Evolutionary conservation across 2,888 invertebrate genomes (phyloP), one percentile per base, ranked within the genome.

Genomic region (Chirona hameri): DNA sequence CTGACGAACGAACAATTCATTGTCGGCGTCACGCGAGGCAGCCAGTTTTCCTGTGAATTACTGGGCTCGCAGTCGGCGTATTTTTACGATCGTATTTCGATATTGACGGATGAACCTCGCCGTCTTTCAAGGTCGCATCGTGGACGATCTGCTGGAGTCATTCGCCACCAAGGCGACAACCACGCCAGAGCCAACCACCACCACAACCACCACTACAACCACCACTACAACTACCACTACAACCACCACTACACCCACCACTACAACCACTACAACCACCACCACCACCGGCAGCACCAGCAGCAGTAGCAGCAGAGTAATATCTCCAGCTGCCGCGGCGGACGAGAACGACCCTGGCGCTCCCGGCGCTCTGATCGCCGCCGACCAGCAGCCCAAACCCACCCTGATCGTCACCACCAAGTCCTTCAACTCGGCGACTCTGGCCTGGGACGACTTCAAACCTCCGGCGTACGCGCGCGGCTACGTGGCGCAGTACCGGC

Each of bases 391-490:
- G 39, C 76, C 76, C 57, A 81, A 82, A 81, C 86, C 87, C 15
- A 86, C 86, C 82, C 85, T 87, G 39, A 85, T 87, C 81, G 86
- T 87, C 21, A 87, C 87, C 12, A 84, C 84, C 72, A 85, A 85
- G 55, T 85, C 86, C 24, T 85, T 85, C 76, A 85, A 84, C 82
- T 85, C 86, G 15, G 83, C 86, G 76, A 86, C 86, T 18, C 85
- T 87, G 27, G 87, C 87, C 9, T 87, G 87, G 86, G 87, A 87
- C 84, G 87, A 87, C 84, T 87, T 87, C 83, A 87, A 86, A 82
- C 84, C 85, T 21, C 84, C 84, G 1, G 85, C 85, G 82, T 86
- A 86, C 83, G 85, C 86, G 48, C 85, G 85, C 12, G 86, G 86
- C 31, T 87, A 87, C 82, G 86, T 86, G n/a, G 84, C 86, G 12